Conservation (phyloP, 1,140 invertebrate species). For the Tetragonula clypearis region DNA sequence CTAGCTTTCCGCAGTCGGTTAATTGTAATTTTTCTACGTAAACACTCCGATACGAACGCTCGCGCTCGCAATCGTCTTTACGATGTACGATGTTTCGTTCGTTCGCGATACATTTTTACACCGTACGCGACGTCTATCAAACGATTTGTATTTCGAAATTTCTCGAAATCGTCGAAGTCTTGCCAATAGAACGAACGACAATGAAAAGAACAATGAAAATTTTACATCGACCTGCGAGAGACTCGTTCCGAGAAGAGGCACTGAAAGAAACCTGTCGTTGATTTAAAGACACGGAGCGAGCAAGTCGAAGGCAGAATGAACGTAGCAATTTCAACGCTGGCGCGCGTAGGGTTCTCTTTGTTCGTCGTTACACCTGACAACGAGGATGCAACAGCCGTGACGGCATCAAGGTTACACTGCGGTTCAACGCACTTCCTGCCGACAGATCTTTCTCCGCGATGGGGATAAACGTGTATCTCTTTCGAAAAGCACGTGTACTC, state of each 20-base stretch:
- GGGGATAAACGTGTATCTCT: conserved; percentile 34
- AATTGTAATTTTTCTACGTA: conserved; percentile 25
- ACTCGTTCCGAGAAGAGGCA: background rate
- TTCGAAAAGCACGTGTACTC: conserved; percentile 22
- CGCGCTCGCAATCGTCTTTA: background rate
- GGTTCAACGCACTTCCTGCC: conserved; percentile 80
- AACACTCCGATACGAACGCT: background rate
- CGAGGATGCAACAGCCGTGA: conserved; percentile 77
- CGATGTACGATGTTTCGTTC: background rate
- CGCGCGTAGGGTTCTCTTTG: conserved; percentile 50
- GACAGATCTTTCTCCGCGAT: conserved; percentile 67
- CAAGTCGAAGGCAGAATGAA: conserved; percentile 4
- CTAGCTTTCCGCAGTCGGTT: background rate
- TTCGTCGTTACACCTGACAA: conserved; percentile 76
- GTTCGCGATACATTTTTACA: background rate
- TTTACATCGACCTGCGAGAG: too few species aligned
- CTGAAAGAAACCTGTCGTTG: background rate
- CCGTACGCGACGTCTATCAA: too few species aligned
- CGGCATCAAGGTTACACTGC: conserved; percentile 77
- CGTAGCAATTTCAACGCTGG: conserved; percentile 36
- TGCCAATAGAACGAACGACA: too few species aligned
- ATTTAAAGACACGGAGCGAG: background rate
- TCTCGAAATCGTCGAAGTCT: background rate
- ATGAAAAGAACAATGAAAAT: too few species aligned
- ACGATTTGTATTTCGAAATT: too few species aligned